Evolutionary conservation across 2,113 vertebrate genomes (phyloP).

Genomic region (Strix aluco): DNA sequence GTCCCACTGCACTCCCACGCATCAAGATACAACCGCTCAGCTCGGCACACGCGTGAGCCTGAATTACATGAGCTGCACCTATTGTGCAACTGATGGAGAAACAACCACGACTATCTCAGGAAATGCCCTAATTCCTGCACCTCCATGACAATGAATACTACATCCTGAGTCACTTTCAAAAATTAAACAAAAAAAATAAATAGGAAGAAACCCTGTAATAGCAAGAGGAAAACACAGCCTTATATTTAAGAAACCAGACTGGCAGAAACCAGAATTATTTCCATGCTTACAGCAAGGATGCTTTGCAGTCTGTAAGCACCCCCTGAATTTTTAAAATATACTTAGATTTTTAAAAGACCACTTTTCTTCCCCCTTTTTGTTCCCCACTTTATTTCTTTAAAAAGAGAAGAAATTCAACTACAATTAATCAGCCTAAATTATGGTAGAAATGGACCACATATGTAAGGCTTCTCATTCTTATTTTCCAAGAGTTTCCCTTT

Average conservation of each 20-base stretch:
- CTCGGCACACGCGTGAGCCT: accelerated
- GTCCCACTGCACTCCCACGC: background rate
- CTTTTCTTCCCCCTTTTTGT: background rate
- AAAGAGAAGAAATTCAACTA: background rate
- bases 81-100: background rate
- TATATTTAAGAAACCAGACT: background rate
- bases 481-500: background rate
- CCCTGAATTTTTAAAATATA: background rate
- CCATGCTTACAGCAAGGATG: background rate
- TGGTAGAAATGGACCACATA: background rate
- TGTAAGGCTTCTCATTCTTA: background rate
- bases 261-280: background rate
- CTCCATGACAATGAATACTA: background rate
- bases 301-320: background rate
- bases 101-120: background rate
- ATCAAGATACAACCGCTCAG: background rate
- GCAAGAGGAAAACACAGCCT: accelerated
- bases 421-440: background rate
- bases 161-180: background rate
- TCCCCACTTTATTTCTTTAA: background rate
- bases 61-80: background rate
- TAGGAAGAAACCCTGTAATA: background rate
- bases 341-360: background rate
- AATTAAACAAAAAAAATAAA: background rate
- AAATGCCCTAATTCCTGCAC: background rate